phyloP scores from a whole-genome alignment of 2,797 vertebrate species.

The Sternarchorhynchus goeldii region DNA sequence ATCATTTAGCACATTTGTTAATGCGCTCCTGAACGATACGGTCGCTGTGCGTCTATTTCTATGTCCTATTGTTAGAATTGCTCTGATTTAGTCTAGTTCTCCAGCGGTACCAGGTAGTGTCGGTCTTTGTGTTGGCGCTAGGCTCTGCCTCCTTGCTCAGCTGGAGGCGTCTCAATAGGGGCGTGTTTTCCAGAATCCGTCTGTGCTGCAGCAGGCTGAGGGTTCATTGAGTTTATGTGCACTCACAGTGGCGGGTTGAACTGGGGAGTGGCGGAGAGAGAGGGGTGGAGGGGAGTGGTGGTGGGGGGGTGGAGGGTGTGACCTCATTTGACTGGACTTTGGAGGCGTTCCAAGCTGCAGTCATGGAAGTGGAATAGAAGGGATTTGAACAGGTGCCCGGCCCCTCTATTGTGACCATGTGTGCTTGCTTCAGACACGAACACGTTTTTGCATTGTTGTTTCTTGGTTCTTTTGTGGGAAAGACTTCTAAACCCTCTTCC shows the following conservation, averaged over 20 bases:
- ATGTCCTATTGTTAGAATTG: neutral
- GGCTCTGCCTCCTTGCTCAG: neutral
- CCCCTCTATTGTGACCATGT: conserved; percentile 24
- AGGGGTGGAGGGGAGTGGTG: neutral
- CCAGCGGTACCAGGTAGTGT: conserved; percentile 23
- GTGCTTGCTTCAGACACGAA: conserved; percentile 17
- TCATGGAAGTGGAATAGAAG: conserved; percentile 52
- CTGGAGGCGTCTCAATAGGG: conserved; percentile 45
- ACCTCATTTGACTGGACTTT: conserved; percentile 61
- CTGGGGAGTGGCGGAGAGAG: conserved; percentile 32
- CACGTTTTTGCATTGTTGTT: conserved; percentile 8
- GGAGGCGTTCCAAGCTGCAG: conserved; percentile 59
- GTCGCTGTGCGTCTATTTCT: neutral
- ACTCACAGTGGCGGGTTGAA: conserved; percentile 50
- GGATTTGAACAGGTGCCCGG: conserved; percentile 49
- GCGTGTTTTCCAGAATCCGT: conserved; percentile 47
- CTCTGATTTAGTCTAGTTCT: neutral
- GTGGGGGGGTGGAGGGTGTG: conserved; percentile 36
- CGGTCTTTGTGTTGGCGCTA: conserved; percentile 16
- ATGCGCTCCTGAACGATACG: neutral
- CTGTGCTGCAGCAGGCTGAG: conserved; percentile 52
- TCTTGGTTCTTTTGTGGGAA: neutral
- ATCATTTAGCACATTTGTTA: neutral
- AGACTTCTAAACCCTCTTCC: neutral
- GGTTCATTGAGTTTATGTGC: conserved; percentile 56